Evolutionary conservation across 2,797 vertebrate species (phyloP).

Genomic region (Leptatherina wallacei): DNA sequence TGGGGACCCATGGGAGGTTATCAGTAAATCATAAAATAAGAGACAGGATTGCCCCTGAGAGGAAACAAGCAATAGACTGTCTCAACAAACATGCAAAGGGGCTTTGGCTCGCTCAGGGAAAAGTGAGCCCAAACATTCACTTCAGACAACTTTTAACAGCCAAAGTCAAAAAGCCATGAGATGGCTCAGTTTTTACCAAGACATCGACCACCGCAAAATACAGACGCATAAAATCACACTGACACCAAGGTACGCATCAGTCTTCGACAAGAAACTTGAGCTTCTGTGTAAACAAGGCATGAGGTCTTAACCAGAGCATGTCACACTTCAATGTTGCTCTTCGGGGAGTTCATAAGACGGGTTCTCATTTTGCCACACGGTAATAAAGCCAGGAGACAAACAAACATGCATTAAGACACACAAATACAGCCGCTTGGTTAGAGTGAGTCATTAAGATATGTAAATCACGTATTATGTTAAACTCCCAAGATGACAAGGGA

Average conservation of each 20-base stretch:
- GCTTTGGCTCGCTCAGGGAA: slow-evolving; percentile 48
- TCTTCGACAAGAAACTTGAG: slow-evolving; percentile 39
- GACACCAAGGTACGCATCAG: slow-evolving; percentile 36
- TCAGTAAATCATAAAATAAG: slow-evolving; percentile 79
- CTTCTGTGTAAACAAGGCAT: slow-evolving; percentile 63
- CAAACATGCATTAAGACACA: slow-evolving; percentile 45
- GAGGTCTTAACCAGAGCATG: slow-evolving; percentile 66
- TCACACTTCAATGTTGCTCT: slow-evolving; percentile 55
- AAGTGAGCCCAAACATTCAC: slow-evolving; percentile 40
- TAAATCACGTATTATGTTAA: slow-evolving; percentile 70
- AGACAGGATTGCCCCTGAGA: slow-evolving; percentile 73
- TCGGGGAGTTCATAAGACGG: slow-evolving; percentile 49
- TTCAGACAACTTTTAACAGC: slow-evolving; percentile 47
- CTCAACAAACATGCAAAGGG: slow-evolving; percentile 69
- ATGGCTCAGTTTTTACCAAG: slow-evolving; percentile 36
- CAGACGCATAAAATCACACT: slow-evolving; percentile 26
- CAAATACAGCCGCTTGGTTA: slow-evolving; percentile 47
- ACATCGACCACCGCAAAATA: slow-evolving; percentile 11
- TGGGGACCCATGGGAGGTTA: slow-evolving; percentile 75
- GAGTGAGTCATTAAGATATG: slow-evolving; percentile 74
- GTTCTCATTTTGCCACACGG: slow-evolving; percentile 31
- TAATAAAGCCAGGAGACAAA: slow-evolving; percentile 56
- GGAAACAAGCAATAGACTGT: slow-evolving; percentile 60
- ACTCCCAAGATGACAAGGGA: slow-evolving; percentile 45
- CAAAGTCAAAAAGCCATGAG: slow-evolving; percentile 47